A percentile compares a stretch with the other conserved stretches of the same genome.
phyloP scores from a whole-genome alignment of 2,113 vertebrate genomes.

The Apteryx owenii region DNA sequence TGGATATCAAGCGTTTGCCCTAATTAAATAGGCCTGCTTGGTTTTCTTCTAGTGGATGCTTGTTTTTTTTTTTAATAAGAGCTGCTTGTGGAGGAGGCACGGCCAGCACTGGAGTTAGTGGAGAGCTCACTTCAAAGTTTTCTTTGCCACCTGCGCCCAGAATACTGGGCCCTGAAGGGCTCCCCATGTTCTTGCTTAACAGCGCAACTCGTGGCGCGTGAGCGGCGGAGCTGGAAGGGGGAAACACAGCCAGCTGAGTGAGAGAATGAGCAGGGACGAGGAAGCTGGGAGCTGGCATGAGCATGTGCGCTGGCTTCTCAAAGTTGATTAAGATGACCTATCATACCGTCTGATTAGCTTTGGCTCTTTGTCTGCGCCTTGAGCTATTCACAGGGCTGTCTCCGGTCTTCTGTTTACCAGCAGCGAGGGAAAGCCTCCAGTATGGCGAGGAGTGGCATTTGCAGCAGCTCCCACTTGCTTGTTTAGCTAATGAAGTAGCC shows the following conservation, averaged over 20 bases:
- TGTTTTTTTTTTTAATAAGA: slow-evolving; percentile 84
- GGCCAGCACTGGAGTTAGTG: slow-evolving; percentile 59
- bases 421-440: slow-evolving; percentile 15
- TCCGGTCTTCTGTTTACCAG: slow-evolving; percentile 48
- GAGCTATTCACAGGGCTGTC: slow-evolving; percentile 50
- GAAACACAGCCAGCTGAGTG: background rate
- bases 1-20: slow-evolving; percentile 78
- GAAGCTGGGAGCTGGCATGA: slow-evolving; percentile 22
- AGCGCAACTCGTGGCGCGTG: background rate
- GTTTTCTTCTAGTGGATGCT: slow-evolving; percentile 81
- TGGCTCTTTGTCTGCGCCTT: slow-evolving; percentile 41
- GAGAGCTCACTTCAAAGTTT: slow-evolving; percentile 80
- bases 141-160: slow-evolving; percentile 79
- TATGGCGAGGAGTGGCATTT: slow-evolving; percentile 23
- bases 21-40: slow-evolving; percentile 83
- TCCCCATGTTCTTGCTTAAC: slow-evolving; percentile 39
- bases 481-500: slow-evolving; percentile 63
- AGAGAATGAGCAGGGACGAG: background rate
- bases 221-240: slow-evolving; percentile 1
- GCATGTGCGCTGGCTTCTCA: slow-evolving; percentile 61
- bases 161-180: slow-evolving; percentile 61
- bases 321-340: slow-evolving; percentile 70
- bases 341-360: slow-evolving; percentile 49
- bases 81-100: slow-evolving; percentile 77
- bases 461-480: slow-evolving; percentile 28